Conservation (phyloP, 53 echinoderm and acorn worm species). For the Temnopleurus reevesii region DNA sequence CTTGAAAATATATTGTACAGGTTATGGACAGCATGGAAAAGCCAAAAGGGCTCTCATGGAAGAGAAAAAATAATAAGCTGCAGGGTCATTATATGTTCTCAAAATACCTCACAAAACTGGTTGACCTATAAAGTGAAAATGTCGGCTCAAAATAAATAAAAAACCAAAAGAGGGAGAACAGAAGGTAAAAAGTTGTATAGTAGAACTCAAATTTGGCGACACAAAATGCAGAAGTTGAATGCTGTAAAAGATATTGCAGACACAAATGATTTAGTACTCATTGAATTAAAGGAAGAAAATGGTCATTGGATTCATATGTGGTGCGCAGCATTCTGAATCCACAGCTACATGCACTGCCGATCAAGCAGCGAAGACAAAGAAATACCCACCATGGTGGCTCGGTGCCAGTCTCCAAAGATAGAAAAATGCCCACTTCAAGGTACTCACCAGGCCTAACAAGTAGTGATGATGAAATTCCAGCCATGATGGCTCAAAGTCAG, state of each 20-base stretch:
- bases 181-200: too few species aligned
- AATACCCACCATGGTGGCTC: too few species aligned
- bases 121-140: slow-evolving; percentile 37
- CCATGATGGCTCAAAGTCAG: too few species aligned
- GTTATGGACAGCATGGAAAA: slow-evolving; percentile 14
- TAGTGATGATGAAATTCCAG: too few species aligned
- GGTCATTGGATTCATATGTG: too few species aligned
- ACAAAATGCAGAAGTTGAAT: neutral
- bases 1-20: neutral
- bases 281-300: slow-evolving; percentile 48
- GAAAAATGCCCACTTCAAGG: too few species aligned
- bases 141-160: neutral
- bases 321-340: too few species aligned
- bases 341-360: too few species aligned
- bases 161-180: neutral
- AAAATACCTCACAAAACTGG: slow-evolving; percentile 35
- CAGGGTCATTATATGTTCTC: neutral
- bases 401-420: too few species aligned
- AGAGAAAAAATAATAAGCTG: neutral
- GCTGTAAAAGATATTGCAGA: neutral
- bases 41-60: neutral
- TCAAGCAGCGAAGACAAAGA: too few species aligned
- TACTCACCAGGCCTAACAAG: too few species aligned
- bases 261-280: neutral
- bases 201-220: too few species aligned